phyloP scores from a whole-genome alignment of 1,140 invertebrate species.

The Andrena cerasifolii region DNA sequence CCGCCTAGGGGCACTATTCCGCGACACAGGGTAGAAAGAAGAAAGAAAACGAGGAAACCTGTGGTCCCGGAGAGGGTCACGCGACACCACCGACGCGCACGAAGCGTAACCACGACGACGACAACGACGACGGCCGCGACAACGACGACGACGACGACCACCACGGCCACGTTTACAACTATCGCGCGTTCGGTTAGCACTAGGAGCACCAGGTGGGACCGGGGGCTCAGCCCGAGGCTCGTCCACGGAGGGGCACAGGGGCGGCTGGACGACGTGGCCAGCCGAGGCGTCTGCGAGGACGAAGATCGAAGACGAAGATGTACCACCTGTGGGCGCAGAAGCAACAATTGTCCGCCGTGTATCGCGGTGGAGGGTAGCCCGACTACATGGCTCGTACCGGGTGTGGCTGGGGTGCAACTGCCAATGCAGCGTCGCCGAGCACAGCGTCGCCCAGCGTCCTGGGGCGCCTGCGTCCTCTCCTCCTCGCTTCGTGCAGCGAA shows the following conservation, averaged over 20 bases:
- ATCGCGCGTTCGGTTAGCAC: neutral
- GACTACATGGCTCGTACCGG: constrained; percentile 82
- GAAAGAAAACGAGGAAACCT: no score
- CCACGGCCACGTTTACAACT: neutral
- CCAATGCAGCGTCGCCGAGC: constrained; percentile 72
- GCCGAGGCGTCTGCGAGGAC: constrained; percentile 35
- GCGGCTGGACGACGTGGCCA: constrained; percentile 18
- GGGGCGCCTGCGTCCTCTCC: constrained; percentile 73
- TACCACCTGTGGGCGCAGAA: constrained; percentile 83
- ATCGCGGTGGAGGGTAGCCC: constrained; percentile 80
- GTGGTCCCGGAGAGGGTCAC: constrained; percentile 11
- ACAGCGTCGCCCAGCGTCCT: constrained; percentile 66
- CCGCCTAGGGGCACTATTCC: no score
- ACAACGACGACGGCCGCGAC: neutral
- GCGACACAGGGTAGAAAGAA: no score
- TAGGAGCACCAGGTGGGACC: neutral
- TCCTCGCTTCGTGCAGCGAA: constrained; percentile 49
- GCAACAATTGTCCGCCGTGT: constrained; percentile 83
- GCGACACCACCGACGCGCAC: constrained; percentile 46
- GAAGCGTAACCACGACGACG: constrained; percentile 54
- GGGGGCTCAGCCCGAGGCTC: neutral
- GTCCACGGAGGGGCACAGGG: constrained; percentile 22
- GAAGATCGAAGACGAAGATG: constrained; percentile 71
- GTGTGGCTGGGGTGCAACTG: constrained; percentile 82
- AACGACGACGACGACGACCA: neutral